These are phyloP conservation scores for Drosophila elegans DNA, from an alignment of 1,140 invertebrate genomes.

Conservation along the genomic window DNA sequence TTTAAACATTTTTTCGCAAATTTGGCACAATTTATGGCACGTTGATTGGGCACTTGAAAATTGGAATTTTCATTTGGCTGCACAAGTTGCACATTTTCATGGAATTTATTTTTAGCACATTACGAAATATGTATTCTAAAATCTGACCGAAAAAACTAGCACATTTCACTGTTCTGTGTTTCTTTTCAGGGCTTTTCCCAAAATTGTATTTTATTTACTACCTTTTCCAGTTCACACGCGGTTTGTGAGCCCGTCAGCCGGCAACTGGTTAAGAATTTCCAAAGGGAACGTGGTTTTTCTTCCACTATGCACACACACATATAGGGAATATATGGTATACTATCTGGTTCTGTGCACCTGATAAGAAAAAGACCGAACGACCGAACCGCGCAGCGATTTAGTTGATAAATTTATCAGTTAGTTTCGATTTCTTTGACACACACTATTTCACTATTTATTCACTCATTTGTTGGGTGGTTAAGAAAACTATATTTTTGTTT, in stretches of 20 bases:
- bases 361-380: slow-evolving; percentile 36
- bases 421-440: slow-evolving; percentile 40
- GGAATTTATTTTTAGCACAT: slow-evolving; percentile 72
- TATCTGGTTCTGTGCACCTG: slow-evolving; percentile 39
- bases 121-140: slow-evolving; percentile 59
- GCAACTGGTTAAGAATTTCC: slow-evolving; percentile 37
- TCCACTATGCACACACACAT: slow-evolving; percentile 17
- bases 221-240: slow-evolving; percentile 45
- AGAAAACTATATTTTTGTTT: slow-evolving; percentile 1
- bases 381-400: slow-evolving; percentile 23
- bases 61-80: slow-evolving; percentile 20
- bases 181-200: slow-evolving; percentile 1
- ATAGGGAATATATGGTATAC: slow-evolving; percentile 14
- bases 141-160: slow-evolving; percentile 14
- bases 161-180: slow-evolving; percentile 14
- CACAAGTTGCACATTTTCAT: slow-evolving; percentile 71
- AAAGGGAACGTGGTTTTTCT: slow-evolving; percentile 40
- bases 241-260: slow-evolving; percentile 27
- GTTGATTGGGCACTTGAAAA: slow-evolving; percentile 20
- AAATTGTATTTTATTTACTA: slow-evolving; percentile 19
- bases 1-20: slow-evolving; percentile 12
- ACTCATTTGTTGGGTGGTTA: not conserved
- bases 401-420: slow-evolving; percentile 52
- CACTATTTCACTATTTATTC: slow-evolving; percentile 37
- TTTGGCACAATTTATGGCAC: slow-evolving; percentile 34